Base-by-base conservation (phyloP, 2,888 invertebrate genomes). In the Leptinotarsa juncta region DNA sequence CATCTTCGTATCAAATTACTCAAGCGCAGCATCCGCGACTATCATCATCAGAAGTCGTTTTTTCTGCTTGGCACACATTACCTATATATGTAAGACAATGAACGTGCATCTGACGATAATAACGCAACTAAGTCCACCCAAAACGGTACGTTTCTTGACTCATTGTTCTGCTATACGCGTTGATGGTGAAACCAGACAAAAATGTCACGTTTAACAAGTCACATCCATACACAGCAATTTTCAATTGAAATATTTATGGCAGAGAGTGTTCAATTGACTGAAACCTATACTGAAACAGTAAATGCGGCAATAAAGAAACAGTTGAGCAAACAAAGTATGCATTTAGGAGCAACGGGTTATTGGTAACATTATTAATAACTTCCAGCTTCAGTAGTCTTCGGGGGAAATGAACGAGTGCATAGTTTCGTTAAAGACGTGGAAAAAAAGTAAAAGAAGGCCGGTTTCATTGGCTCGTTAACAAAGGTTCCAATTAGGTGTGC, bases 161-260 rank as follows among this genome's bases (percentile, higher is more conserved):
- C 62, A 62, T 42, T 62, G 42, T 42, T 42, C 62, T 62, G 62
- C 32, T 42, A 62, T 42, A 42, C n/a, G 5, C 62, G 7, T 32
- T 32, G 62, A 62, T 62, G 62, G 62, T n/a, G n/a, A 62, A 42
- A 62, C 62, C 26, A 62, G 62, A 62, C 62, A 62, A 62, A 62
- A 62, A 62, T 62, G 42, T 62, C 62, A 62, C 62, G 62, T 62
- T 62, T 42, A 62, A 62, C 62, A 62, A 62, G 62, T 62, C 16
- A 62, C 62, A 62, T 62, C 62, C 62, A 62, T 62, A 62, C 62
- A 62, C n/a, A 62, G 62, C 62, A 62, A 62, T 62, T 62, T 62
- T 62, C 62, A 62, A 62, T 62, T 62, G 62, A 32, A 62, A 62
- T 62, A 62, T 42, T 62, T 62, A 62, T 62, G n/a, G 14, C 62